Conservation (phyloP, 2,113 vertebrate species). For the Sardina pilchardus region DNA sequence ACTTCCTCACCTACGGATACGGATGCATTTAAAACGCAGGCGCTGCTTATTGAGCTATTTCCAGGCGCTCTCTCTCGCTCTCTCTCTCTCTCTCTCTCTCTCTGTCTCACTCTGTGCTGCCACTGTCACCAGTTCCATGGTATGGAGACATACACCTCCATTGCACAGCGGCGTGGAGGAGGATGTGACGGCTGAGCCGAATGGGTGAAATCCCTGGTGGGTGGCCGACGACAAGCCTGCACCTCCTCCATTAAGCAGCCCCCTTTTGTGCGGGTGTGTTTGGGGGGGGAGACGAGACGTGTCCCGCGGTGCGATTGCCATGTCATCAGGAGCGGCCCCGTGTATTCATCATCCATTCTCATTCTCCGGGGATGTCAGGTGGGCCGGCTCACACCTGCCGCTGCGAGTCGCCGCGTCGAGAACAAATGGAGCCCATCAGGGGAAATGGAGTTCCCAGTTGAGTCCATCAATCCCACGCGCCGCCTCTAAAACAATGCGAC, state of each 20-base stretch:
- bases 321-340: slow-evolving; percentile 23
- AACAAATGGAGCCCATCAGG: slow-evolving; percentile 30
- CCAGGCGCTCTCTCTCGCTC: not conserved
- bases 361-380: slow-evolving; percentile 28
- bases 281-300: slow-evolving; percentile 7
- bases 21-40: not conserved
- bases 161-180: not conserved
- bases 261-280: not conserved
- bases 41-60: not conserved
- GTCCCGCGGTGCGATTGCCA: slow-evolving; percentile 24
- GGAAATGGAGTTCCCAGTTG: slow-evolving; percentile 1
- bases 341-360: slow-evolving; percentile 33
- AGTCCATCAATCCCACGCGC: slow-evolving; percentile 31
- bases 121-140: no score
- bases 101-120: no score
- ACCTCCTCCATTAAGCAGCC: slow-evolving; percentile 8
- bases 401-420: slow-evolving; percentile 17
- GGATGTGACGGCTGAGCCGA: not conserved
- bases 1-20: not conserved
- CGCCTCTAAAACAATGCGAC: slow-evolving; percentile 23
- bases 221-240: not conserved
- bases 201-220: not conserved
- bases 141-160: not conserved
- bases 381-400: slow-evolving; percentile 35
- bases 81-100: not conserved